Evolutionary conservation across 1,140 invertebrate genomes (phyloP).

Genomic region (Atopsyche davidsoni): DNA sequence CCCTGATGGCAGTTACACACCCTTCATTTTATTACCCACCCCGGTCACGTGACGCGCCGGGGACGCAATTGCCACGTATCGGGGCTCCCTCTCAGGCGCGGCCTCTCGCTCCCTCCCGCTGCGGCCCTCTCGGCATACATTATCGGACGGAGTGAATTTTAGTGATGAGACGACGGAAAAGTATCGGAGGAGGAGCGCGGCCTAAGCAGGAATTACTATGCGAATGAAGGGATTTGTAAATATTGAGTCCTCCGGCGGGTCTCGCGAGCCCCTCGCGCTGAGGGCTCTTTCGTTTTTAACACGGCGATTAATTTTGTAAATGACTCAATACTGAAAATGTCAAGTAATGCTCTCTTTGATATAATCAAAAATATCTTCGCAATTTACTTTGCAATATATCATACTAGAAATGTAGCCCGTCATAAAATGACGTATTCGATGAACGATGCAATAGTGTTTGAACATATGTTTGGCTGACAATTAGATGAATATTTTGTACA

Average conservation of each 20-base stretch:
- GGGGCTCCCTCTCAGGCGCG: slow-evolving; percentile 7
- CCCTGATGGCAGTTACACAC: not conserved
- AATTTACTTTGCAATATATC: too few species aligned
- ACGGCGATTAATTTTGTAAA: too few species aligned
- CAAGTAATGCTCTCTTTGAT: too few species aligned
- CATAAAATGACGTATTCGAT: too few species aligned
- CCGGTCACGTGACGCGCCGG: slow-evolving; percentile 27
- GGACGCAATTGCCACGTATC: slow-evolving; percentile 30
- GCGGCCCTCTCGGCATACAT: slow-evolving; percentile 28
- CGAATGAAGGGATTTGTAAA: not conserved
- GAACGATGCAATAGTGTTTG: too few species aligned
- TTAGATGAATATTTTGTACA: too few species aligned
- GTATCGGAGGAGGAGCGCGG: not conserved
- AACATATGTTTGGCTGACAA: too few species aligned
- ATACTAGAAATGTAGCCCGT: too few species aligned
- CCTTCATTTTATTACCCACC: slow-evolving; percentile 28
- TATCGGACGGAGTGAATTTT: slow-evolving; percentile 28
- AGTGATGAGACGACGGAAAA: slow-evolving; percentile 26
- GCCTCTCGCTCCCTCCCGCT: slow-evolving; percentile 6
- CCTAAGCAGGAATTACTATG: not conserved
- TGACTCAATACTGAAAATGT: too few species aligned
- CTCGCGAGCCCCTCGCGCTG: too few species aligned
- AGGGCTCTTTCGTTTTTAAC: too few species aligned
- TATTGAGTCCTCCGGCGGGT: slow-evolving; percentile 3
- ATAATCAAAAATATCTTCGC: too few species aligned